phyloP scores from a whole-genome alignment of 1,140 invertebrate genomes.

The Dufourea novaeangliae region DNA sequence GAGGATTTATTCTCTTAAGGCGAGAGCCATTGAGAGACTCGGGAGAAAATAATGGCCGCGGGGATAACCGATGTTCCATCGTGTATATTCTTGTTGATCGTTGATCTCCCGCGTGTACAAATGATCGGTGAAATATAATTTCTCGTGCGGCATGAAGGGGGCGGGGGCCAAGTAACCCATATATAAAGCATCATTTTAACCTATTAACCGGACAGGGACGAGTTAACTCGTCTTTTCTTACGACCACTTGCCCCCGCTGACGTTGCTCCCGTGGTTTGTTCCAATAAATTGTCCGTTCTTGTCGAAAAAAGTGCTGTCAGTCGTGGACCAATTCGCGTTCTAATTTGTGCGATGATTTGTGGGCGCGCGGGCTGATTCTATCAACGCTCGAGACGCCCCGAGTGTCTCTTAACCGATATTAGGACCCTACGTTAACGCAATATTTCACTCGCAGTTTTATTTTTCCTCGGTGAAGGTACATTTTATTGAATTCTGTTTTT shows the following conservation, averaged over 20 bases:
- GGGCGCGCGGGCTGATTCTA: background rate
- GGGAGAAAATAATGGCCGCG: slow-evolving; percentile 35
- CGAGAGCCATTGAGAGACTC: slow-evolving; percentile 15
- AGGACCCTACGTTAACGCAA: background rate
- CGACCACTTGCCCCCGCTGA: background rate
- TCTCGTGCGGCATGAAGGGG: background rate
- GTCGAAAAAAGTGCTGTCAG: background rate
- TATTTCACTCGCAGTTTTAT: too few species aligned
- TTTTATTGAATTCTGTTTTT: too few species aligned
- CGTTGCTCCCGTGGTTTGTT: background rate
- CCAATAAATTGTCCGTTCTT: slow-evolving; percentile 9
- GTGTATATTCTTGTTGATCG: slow-evolving; percentile 40
- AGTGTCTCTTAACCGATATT: background rate
- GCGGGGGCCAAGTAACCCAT: slow-evolving; percentile 24
- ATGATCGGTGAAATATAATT: slow-evolving; percentile 43
- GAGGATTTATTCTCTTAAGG: slow-evolving; percentile 39
- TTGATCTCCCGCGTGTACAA: slow-evolving; percentile 36
- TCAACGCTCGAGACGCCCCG: background rate
- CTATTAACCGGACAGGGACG: slow-evolving; percentile 26
- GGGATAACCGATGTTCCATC: slow-evolving; percentile 40
- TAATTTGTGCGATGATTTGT: background rate
- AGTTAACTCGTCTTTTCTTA: slow-evolving; percentile 21
- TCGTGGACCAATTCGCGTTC: background rate
- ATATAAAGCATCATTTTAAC: slow-evolving; percentile 41
- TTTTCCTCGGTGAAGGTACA: too few species aligned